A percentile compares a stretch with the other conserved stretches of the same genome.
Evolutionary conservation across 2,797 vertebrate species (phyloP).

Genomic region (Cyprinella venusta): DNA sequence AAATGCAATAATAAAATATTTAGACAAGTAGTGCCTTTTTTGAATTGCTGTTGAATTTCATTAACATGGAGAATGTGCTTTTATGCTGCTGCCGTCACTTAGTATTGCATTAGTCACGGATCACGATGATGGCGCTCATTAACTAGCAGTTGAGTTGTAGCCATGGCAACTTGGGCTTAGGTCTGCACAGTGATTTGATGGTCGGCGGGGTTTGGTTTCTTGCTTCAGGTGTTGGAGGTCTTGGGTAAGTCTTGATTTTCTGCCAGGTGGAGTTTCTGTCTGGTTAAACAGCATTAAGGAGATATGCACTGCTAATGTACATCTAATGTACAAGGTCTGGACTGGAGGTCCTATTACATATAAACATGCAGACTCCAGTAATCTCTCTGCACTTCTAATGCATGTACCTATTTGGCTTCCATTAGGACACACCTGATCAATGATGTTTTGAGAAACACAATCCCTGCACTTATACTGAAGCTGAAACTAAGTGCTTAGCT

Average conservation of each 20-base stretch:
- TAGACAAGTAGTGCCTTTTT: not conserved
- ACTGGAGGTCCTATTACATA: not conserved
- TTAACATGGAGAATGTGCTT: conserved; percentile 37
- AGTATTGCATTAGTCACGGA: not conserved
- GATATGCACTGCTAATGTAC: not conserved
- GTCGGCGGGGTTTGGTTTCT: conserved; percentile 1
- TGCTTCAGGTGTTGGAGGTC: conserved; percentile 77
- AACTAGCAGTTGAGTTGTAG: conserved; percentile 40
- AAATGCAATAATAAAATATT: not conserved
- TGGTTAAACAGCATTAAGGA: conserved; percentile 72
- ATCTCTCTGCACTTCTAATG: not conserved
- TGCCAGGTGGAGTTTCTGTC: conserved; percentile 94
- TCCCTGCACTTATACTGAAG: not conserved
- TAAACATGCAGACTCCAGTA: conserved; percentile 1
- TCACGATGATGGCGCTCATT: not conserved
- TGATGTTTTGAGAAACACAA: conserved; percentile 3
- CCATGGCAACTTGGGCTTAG: conserved; percentile 38
- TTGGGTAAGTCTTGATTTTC: conserved; percentile 91
- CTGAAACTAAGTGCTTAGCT: conserved; percentile 7
- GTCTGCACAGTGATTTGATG: conserved; percentile 22
- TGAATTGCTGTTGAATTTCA: not conserved
- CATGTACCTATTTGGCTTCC: not conserved
- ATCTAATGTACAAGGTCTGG: not conserved
- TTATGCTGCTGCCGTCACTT: not conserved
- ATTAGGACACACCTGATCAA: conserved; percentile 13